Evolutionary conservation across 2,888 invertebrate species (phyloP).

Genomic region (Orthonevra nobilis): DNA sequence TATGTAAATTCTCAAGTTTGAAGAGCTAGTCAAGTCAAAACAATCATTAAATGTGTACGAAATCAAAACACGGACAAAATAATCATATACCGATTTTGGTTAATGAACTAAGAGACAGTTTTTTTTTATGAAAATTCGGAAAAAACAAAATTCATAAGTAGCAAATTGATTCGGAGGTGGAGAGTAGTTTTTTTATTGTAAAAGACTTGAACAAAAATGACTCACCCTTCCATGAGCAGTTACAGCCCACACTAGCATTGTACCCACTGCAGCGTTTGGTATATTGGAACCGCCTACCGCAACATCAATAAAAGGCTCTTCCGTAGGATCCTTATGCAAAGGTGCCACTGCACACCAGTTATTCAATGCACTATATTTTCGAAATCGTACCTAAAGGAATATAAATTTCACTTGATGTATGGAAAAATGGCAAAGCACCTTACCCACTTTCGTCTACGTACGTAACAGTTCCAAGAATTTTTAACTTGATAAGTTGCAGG

Average conservation of each 20-base stretch:
- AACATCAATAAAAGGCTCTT: conserved; percentile 95
- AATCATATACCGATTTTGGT: no score
- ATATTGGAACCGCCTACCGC: conserved; percentile 92
- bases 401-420: no score
- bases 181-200: no score
- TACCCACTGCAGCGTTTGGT: conserved; percentile 88
- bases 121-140: no score
- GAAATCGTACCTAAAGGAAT: conserved; percentile 82
- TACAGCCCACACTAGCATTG: conserved; percentile 94
- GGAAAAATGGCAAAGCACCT: not conserved
- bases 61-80: no score
- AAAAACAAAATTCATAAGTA: no score
- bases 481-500: conserved; percentile 89
- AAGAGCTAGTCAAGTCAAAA: no score
- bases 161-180: no score
- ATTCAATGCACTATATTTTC: conserved; percentile 93
- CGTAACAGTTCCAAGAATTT: conserved; percentile 94
- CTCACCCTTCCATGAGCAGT: conserved; percentile 92
- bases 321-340: conserved; percentile 92
- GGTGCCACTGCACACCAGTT: conserved; percentile 96
- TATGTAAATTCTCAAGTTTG: no score
- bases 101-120: no score
- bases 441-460: conserved; percentile 93
- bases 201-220: not conserved
- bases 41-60: no score